Evolutionary conservation across 2,797 vertebrate species (phyloP).

Genomic region (Centropyge bicolor): DNA sequence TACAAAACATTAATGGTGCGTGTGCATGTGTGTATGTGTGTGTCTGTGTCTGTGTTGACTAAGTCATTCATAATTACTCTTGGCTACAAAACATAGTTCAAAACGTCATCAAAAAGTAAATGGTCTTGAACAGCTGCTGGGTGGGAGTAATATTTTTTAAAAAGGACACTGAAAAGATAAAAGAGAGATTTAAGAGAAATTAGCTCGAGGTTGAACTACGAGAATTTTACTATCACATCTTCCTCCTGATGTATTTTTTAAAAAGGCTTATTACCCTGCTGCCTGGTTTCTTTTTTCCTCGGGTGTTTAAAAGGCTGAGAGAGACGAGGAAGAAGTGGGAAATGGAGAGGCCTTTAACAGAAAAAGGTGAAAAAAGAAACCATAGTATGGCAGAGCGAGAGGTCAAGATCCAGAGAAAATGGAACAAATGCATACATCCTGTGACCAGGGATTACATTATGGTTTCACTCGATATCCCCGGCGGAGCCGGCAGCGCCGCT

Average conservation of each 20-base stretch:
- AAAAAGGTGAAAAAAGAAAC: constrained; percentile 23
- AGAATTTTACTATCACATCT: constrained; percentile 3
- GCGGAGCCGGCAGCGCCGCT: constrained; percentile 44
- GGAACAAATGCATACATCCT: constrained; percentile 31
- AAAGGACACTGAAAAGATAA: constrained; percentile 8
- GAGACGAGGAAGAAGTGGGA: neutral
- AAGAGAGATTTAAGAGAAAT: neutral
- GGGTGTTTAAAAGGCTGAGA: constrained; percentile 10
- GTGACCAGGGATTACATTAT: constrained; percentile 52
- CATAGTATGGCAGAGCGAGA: constrained; percentile 11
- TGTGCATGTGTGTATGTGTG: too few relatives aligned
- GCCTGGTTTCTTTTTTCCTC: neutral
- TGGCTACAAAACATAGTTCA: constrained; percentile 1
- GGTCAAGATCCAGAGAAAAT: constrained; percentile 31
- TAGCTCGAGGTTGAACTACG: neutral
- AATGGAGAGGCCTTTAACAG: constrained; percentile 12
- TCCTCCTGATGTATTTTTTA: neutral
- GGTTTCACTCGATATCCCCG: constrained; percentile 48
- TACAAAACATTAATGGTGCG: too few relatives aligned
- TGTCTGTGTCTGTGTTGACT: neutral
- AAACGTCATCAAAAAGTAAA: constrained; percentile 18
- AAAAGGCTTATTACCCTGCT: neutral
- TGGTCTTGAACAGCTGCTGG: constrained; percentile 9
- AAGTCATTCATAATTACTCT: neutral
- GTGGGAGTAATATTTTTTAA: neutral